Base-by-base conservation (phyloP, 1,140 invertebrate genomes). In the Argopecten irradians region DNA sequence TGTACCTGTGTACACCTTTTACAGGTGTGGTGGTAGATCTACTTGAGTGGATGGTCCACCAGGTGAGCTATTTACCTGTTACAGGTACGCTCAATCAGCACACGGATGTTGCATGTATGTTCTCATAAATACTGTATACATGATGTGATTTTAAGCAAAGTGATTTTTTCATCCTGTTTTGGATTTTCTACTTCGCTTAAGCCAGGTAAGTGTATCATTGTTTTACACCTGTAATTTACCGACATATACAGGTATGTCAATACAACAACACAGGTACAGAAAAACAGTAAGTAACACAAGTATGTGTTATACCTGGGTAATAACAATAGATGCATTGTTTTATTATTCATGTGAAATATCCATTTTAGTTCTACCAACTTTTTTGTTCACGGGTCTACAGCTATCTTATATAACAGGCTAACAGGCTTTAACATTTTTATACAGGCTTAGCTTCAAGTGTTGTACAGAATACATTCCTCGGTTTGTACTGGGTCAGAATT, bases 21-120 rank as follows among this genome's bases (percentile, higher is more conserved):
- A 16, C 55, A 71, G 55, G 55, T 71, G 55, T 71, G 55, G 55
- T 71, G 55, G 36, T 39, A 39, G 55, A 71, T 71, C 55, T 71
- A 71, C 55, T n/a, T 71, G 55, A 71, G 55, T 71, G 55, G 22
- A 71, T 3, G 55, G 55, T 71, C 55, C n/a, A n/a, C n/a, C 55
- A 71, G 55, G 55, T 71, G 11, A 71, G 55, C 22, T 71, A 71
- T 71, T 16, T 71, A 71, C 55, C 8, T 71, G n/a, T 71, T 28
- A 28, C n/a, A 5, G n/a, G 55, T 28, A 71, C 55, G 28, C 55
- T 28, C 43, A 46, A 11, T 3, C 28, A 11, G n/a, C 55, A 71
- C n/a, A 28, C 28, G n/a, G 55, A 71, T 71, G 55, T 28, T 71
- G 55, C 55, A 71, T 71, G 55, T 71, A 28, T 5, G 22, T 28